Base-by-base conservation (phyloP, 1,140 invertebrate species). In the Bombus difficillimus region DNA sequence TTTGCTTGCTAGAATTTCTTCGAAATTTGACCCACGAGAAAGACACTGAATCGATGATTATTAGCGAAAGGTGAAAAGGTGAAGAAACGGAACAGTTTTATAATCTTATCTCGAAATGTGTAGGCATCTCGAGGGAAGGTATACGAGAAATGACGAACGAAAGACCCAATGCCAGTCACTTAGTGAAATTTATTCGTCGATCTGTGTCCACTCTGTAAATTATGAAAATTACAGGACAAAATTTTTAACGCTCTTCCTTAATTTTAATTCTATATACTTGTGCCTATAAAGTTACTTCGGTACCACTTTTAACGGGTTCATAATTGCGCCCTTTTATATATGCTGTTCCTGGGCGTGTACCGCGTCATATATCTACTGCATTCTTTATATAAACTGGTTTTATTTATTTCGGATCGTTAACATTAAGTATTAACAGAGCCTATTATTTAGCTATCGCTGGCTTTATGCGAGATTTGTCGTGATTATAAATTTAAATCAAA, bases 361-460 rank as follows among this genome's bases (percentile, higher is more conserved):
- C 66, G 53, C 13, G 43, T 13, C 47, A 47, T 77, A 41, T 68
- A 66, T 68, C 43, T 47, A 8, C 15, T 3, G 43, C 72, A 79
- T 72, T 84, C 66, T 84, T 79, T 71, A 69, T 62, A 83, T 41
- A 84, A 84, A 84, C 82, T 84, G 76, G 83, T 84, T 69, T 79
- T 43, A 53, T 84, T 84, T 80, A 84, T 79, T 79, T 84, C 75
- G 64, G 12, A 69, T 71, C 82, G 75, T 78, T 71, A 53, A 39
- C 66, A 68, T 71, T 84, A 84, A 84, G 47, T 43, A 71, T 59
- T 66, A 79, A 66, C 77, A 13, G 68, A 39, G n/a, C 57, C 57
- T 75, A 69, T 64, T 76, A 43, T 71, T 69, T 47, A 80, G 64
- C 34, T 69, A 53, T 34, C 43, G 32, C 25, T 80, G n/a, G 10